Evolutionary conservation across 2,888 invertebrate genomes (phyloP).

Genomic region (Harpalus rufipes): DNA sequence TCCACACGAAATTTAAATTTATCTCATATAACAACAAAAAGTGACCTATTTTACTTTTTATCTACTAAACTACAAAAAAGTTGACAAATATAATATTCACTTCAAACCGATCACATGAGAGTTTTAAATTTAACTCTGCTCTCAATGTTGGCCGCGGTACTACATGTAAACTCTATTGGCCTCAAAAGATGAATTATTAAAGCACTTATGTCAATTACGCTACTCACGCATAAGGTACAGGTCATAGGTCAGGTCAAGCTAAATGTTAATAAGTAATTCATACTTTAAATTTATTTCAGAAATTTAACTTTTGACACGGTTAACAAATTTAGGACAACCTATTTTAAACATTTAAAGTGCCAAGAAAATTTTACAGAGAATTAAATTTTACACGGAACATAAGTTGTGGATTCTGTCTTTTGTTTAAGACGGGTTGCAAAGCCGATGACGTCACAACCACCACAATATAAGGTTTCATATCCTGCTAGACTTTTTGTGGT

Average conservation of each 20-base stretch:
- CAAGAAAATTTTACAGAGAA: conserved; percentile 28
- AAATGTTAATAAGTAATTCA: conserved; percentile 57
- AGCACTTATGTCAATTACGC: conserved; percentile 44
- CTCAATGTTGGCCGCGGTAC: neutral
- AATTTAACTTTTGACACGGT: conserved; percentile 22
- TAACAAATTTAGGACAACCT: conserved; percentile 10
- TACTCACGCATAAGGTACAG: conserved; percentile 40
- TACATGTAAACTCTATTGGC: conserved; percentile 19
- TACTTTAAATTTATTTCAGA: conserved; percentile 9
- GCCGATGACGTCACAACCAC: conserved; percentile 58
- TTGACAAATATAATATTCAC: conserved; percentile 8
- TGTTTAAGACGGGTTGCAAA: conserved; percentile 32
- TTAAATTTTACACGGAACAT: neutral
- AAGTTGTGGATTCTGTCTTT: conserved; percentile 5
- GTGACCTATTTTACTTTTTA: conserved; percentile 29
- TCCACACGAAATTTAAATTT: conserved; percentile 3
- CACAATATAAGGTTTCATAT: conserved; percentile 57
- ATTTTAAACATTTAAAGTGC: neutral
- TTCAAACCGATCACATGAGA: conserved; percentile 1
- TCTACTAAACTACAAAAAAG: neutral
- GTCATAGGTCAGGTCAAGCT: conserved; percentile 47
- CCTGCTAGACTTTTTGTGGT: conserved; percentile 57
- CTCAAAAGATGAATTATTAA: conserved; percentile 57
- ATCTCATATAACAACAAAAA: conserved; percentile 3
- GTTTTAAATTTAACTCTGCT: neutral